Evolutionary conservation across 2,797 vertebrate genomes (phyloP).

Genomic region (Sebastes elongatus): DNA sequence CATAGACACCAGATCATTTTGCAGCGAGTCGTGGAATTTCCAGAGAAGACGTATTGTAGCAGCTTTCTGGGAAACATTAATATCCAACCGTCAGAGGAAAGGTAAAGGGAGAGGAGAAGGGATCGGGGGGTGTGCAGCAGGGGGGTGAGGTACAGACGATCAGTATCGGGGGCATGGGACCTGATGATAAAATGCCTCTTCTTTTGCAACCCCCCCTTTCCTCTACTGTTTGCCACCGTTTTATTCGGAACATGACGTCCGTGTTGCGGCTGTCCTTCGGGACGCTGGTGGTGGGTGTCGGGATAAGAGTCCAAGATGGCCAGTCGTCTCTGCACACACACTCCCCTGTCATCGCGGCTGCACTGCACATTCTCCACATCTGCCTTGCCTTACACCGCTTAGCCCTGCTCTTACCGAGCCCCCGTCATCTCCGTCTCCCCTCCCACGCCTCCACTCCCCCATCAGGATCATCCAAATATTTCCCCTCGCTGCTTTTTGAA

Average conservation of each 20-base stretch:
- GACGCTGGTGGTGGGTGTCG: conserved; percentile 12
- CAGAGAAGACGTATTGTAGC: conserved; percentile 77
- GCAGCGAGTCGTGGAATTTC: conserved; percentile 76
- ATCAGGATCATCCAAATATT: conserved; percentile 92
- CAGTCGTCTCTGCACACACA: conserved; percentile 37
- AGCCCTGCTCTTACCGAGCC: conserved; percentile 64
- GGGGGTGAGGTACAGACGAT: conserved; percentile 57
- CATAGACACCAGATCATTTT: conserved; percentile 76
- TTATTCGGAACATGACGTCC: conserved; percentile 18
- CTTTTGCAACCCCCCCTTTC: conserved; percentile 20
- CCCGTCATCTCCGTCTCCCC: conserved; percentile 69
- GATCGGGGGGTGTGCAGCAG: conserved; percentile 37
- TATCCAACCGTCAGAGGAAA: conserved; percentile 69
- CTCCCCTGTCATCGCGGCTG: conserved; percentile 62
- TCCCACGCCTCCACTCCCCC: conserved; percentile 87
- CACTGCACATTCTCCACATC: conserved; percentile 89
- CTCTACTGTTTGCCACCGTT: conserved; percentile 34
- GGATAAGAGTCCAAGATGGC: conserved; percentile 32
- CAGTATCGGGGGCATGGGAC: conserved; percentile 60
- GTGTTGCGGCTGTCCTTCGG: conserved; percentile 23
- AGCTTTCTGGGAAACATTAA: conserved; percentile 82
- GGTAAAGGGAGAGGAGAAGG: conserved; percentile 56
- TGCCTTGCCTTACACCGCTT: conserved; percentile 87
- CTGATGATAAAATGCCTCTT: conserved; percentile 59
- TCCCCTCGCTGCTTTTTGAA: conserved; percentile 90